Percentiles rank a stretch among this genome's conserved stretches.
These are phyloP conservation scores for Trachymyrmex septentrionalis DNA, from an alignment of 1,140 invertebrate species.

Conservation along the genomic window DNA sequence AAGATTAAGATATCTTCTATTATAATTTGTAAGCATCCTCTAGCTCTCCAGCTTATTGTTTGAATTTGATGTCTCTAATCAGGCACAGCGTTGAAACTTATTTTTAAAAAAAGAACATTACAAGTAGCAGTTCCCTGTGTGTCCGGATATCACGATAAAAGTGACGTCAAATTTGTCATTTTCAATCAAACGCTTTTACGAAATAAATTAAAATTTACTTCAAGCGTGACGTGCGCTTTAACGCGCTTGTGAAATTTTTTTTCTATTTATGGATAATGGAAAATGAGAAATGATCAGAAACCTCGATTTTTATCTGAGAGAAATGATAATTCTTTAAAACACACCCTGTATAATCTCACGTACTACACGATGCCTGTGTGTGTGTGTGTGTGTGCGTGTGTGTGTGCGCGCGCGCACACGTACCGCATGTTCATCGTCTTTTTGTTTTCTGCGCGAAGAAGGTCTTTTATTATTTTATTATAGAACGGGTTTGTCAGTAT, in stretches of 20 bases:
- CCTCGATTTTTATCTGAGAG: not conserved
- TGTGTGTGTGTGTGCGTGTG: too few species aligned
- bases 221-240: not conserved
- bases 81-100: not conserved
- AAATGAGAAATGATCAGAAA: not conserved
- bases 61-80: not conserved
- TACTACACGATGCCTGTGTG: not conserved
- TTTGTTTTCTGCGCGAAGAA: constrained; percentile 52
- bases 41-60: not conserved
- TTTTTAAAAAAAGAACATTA: not conserved
- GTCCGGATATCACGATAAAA: not conserved
- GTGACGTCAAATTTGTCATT: not conserved
- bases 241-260: not conserved
- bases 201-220: not conserved
- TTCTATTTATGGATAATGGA: not conserved
- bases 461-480: constrained; percentile 83
- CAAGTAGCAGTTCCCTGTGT: not conserved
- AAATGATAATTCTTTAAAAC: constrained; percentile 10
- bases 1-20: not conserved
- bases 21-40: not conserved
- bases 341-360: constrained; percentile 31
- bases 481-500: constrained; percentile 80
- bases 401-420: too few species aligned
- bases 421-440: constrained; percentile 41
- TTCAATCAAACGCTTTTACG: not conserved